Conservation (phyloP, 2,797 vertebrate species). For the Rhabdomys pumilio region DNA sequence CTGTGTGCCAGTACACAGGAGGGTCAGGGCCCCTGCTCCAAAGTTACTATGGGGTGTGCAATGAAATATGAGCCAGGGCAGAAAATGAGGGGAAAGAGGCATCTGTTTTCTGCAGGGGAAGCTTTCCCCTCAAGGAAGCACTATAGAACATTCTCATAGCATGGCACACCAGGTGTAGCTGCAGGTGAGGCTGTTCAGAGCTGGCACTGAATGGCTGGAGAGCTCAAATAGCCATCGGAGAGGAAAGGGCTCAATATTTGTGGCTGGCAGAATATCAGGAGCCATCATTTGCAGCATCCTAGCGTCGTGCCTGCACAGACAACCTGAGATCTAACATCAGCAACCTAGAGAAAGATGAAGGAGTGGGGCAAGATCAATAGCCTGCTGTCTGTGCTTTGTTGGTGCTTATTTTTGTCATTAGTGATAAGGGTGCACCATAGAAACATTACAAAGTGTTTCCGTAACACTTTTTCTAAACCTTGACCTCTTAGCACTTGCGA, state of each 20-base stretch:
- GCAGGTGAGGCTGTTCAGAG: conserved; percentile 1
- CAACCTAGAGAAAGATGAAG: not conserved
- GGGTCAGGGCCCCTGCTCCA: not conserved
- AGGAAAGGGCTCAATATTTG: not conserved
- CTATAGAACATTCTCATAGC: not conserved
- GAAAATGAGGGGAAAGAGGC: not conserved
- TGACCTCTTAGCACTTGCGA: not conserved
- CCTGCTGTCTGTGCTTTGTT: not conserved
- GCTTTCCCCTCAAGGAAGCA: not conserved
- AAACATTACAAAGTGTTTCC: not conserved
- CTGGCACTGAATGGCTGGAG: not conserved
- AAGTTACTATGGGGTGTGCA: not conserved
- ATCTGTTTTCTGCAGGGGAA: not conserved
- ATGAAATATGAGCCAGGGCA: not conserved
- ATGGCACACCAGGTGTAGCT: not conserved
- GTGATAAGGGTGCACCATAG: not conserved
- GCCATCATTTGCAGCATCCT: not conserved
- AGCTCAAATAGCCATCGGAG: not conserved
- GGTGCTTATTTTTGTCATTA: conserved; percentile 5
- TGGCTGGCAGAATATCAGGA: not conserved
- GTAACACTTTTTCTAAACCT: not conserved
- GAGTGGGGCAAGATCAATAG: not conserved
- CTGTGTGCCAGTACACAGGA: not conserved
- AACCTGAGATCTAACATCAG: conserved; percentile 20
- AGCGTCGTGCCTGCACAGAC: not conserved